A percentile compares a stretch with the other conserved stretches of the same genome.
phyloP scores from a whole-genome alignment of 2,888 invertebrate genomes.

The Dasysyrphus tricinctus region DNA sequence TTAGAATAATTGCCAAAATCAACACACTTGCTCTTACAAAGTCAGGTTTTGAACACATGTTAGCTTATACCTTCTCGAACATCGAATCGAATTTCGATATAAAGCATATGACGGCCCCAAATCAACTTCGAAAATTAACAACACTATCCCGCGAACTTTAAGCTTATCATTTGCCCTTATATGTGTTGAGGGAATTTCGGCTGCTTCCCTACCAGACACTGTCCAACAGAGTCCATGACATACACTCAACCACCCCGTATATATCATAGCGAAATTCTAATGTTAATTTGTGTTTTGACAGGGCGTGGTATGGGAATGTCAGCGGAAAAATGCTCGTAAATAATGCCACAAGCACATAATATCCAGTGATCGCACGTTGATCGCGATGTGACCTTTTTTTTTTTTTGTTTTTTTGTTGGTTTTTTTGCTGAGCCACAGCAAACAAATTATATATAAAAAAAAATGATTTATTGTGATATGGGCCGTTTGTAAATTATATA shows the following conservation, averaged over 20 bases:
- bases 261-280: conserved; percentile 71
- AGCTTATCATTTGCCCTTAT: conserved; percentile 51
- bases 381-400: conserved; percentile 64
- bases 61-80: too few relatives aligned
- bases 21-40: too few relatives aligned
- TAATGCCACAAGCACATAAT: conserved; percentile 48
- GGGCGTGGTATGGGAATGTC: conserved; percentile 73
- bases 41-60: too few relatives aligned
- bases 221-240: not conserved
- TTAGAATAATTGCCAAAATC: too few relatives aligned
- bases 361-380: conserved; percentile 48
- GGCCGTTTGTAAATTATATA: conserved; percentile 16
- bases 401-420: not conserved
- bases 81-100: too few relatives aligned
- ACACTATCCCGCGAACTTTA: not conserved
- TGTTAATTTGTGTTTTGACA: conserved; percentile 74
- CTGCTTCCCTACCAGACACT: conserved; percentile 4
- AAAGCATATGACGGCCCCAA: not conserved
- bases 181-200: conserved; percentile 22
- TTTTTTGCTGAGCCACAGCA: conserved; percentile 10
- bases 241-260: conserved; percentile 41
- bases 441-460: not conserved
- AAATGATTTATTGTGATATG: conserved; percentile 64
- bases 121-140: not conserved
- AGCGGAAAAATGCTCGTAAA: conserved; percentile 64